A percentile compares a stretch with the other conserved stretches of the same genome.
phyloP scores from a whole-genome alignment of 2,888 invertebrate genomes.

The Imbricaverruca yamaguchii region DNA sequence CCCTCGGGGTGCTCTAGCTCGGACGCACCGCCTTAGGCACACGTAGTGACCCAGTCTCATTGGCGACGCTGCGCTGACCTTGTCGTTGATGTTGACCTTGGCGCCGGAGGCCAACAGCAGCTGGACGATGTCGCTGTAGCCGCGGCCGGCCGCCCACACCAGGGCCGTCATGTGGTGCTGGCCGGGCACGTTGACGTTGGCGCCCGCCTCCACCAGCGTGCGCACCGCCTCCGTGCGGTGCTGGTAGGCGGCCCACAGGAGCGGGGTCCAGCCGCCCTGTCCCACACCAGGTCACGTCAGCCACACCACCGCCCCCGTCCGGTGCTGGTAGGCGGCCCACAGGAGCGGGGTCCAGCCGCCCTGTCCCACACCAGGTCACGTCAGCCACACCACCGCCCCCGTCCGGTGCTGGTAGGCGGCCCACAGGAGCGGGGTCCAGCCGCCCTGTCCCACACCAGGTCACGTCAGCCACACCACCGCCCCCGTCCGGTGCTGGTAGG shows the following conservation, averaged over 20 bases:
- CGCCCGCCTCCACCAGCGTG: constrained; percentile 71
- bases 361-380: too few relatives aligned
- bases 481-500: constrained; percentile 72
- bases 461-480: too few relatives aligned
- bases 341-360: constrained; percentile 95
- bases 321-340: constrained; percentile 95
- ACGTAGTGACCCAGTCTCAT: too few relatives aligned
- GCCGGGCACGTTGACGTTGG: constrained; percentile 91
- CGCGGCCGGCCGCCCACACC: constrained; percentile 91
- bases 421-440: constrained; percentile 98
- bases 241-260: constrained; percentile 98
- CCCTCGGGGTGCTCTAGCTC: too few relatives aligned
- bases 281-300: too few relatives aligned
- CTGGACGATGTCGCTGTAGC: constrained; percentile 75
- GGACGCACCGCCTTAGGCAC: too few relatives aligned
- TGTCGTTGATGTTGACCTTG: constrained; percentile 91
- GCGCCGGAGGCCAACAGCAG: constrained; percentile 77
- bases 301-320: constrained; percentile 58
- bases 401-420: constrained; percentile 79
- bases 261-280: constrained; percentile 91
- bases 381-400: constrained; percentile 65
- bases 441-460: constrained; percentile 80
- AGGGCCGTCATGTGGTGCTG: constrained; percentile 89
- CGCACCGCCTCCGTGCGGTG: constrained; percentile 62
- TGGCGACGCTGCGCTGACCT: too few relatives aligned